Evolutionary conservation across 1,140 invertebrate species (phyloP).

Genomic region (Drosophila sucinea): DNA sequence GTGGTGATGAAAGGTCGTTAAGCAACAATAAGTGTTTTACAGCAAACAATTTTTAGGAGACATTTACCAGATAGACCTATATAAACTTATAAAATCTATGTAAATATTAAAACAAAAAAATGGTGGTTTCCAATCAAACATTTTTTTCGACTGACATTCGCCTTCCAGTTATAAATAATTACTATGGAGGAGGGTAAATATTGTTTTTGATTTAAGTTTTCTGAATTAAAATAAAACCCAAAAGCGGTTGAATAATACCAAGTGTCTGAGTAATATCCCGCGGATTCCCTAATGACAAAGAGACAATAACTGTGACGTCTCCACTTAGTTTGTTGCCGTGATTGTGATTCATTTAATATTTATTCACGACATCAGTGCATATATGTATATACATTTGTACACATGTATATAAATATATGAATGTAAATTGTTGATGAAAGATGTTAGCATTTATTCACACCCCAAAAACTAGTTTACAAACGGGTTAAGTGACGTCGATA

Average conservation of each 20-base stretch:
- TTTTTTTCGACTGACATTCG: too few species aligned
- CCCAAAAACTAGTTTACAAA: conserved; percentile 23
- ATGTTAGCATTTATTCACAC: conserved; percentile 43
- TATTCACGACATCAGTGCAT: conserved; percentile 8
- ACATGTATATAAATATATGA: neutral
- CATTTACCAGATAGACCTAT: too few species aligned
- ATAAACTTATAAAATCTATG: too few species aligned
- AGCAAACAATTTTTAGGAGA: too few species aligned
- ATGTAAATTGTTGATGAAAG: conserved; percentile 19
- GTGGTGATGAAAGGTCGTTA: too few species aligned
- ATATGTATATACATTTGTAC: conserved; percentile 9
- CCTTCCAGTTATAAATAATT: too few species aligned
- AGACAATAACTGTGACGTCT: conserved; percentile 42
- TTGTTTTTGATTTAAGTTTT: neutral
- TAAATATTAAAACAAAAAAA: too few species aligned
- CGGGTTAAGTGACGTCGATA: conserved; percentile 44
- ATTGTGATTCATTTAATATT: conserved; percentile 8
- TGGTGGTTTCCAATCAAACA: too few species aligned
- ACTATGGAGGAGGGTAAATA: too few species aligned
- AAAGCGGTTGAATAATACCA: conserved; percentile 17
- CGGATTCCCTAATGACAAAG: conserved; percentile 51
- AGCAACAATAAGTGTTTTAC: too few species aligned
- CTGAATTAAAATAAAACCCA: neutral
- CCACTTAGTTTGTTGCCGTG: neutral
- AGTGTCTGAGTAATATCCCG: conserved; percentile 51